phyloP scores from a whole-genome alignment of 2,113 vertebrate genomes.

The Dermatemys mawii region DNA sequence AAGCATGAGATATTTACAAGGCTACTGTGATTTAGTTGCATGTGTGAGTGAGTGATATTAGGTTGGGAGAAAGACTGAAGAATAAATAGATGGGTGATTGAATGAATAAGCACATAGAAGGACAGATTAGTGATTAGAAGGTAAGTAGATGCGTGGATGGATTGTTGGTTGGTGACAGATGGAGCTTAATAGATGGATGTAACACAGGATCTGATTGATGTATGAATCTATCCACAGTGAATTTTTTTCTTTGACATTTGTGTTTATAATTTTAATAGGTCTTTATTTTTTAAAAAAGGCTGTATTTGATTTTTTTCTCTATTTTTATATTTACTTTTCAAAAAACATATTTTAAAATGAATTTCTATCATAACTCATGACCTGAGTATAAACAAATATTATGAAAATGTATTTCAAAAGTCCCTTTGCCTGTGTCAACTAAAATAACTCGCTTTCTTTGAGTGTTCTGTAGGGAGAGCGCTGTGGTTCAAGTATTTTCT shows the following conservation, averaged over 20 bases:
- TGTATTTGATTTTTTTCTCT: neutral
- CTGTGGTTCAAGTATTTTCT: neutral
- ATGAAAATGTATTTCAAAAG: neutral
- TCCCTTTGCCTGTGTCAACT: neutral
- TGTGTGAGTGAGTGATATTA: neutral
- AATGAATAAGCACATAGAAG: neutral
- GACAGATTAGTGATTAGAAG: neutral
- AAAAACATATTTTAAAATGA: neutral
- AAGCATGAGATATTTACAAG: neutral
- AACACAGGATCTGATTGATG: neutral
- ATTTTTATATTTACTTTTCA: neutral
- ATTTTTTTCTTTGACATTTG: neutral
- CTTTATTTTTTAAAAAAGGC: neutral
- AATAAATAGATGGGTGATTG: neutral
- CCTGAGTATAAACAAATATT: rapidly evolving
- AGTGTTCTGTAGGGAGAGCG: neutral
- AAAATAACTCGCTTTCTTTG: neutral
- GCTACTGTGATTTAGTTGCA: neutral
- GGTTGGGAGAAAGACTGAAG: neutral
- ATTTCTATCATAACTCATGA: neutral
- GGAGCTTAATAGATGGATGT: neutral
- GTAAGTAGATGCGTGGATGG: neutral
- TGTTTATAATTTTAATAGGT: neutral
- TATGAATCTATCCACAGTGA: neutral
- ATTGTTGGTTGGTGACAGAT: neutral